Conservation (phyloP, 2,888 invertebrate species). For the Ariolimax columbianus region DNA sequence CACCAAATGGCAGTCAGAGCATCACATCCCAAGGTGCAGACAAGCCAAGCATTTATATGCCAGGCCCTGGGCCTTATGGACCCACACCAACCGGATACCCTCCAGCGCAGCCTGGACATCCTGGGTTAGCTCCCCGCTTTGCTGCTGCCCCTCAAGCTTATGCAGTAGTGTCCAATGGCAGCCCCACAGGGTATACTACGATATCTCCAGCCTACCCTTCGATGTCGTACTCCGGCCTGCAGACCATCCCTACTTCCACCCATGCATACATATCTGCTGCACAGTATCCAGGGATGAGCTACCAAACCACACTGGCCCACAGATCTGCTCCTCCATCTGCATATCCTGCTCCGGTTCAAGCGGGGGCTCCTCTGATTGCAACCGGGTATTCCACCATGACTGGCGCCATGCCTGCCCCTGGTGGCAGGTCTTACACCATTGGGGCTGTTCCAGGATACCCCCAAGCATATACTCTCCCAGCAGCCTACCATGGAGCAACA, state of each 20-base stretch:
- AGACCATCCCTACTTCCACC: slow-evolving; percentile 39
- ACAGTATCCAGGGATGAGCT: slow-evolving; percentile 44
- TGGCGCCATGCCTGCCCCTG: slow-evolving; percentile 24
- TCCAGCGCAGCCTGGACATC: neutral
- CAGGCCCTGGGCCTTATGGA: slow-evolving; percentile 26
- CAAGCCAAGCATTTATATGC: slow-evolving; percentile 40
- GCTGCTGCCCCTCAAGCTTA: slow-evolving; percentile 46
- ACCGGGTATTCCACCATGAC: slow-evolving; percentile 40
- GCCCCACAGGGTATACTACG: slow-evolving; percentile 21
- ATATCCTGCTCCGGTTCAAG: slow-evolving; percentile 40
- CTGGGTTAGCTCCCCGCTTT: slow-evolving; percentile 36
- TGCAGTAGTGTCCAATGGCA: slow-evolving; percentile 43
- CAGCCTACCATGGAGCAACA: slow-evolving; percentile 36
- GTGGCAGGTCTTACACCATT: slow-evolving; percentile 34
- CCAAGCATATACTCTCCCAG: slow-evolving; percentile 28
- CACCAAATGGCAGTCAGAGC: slow-evolving; percentile 29
- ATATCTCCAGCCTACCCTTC: slow-evolving; percentile 46
- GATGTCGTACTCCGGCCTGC: slow-evolving; percentile 40
- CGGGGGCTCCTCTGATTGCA: slow-evolving; percentile 47
- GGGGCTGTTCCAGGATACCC: slow-evolving; percentile 38
- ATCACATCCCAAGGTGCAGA: slow-evolving; percentile 25
- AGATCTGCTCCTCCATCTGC: slow-evolving; percentile 29
- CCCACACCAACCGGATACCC: slow-evolving; percentile 39
- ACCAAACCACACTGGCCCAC: slow-evolving; percentile 39
- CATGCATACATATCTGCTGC: slow-evolving; percentile 49